phyloP scores from a whole-genome alignment of 2,797 vertebrate genomes.

The Yasuhikotakia modesta region DNA sequence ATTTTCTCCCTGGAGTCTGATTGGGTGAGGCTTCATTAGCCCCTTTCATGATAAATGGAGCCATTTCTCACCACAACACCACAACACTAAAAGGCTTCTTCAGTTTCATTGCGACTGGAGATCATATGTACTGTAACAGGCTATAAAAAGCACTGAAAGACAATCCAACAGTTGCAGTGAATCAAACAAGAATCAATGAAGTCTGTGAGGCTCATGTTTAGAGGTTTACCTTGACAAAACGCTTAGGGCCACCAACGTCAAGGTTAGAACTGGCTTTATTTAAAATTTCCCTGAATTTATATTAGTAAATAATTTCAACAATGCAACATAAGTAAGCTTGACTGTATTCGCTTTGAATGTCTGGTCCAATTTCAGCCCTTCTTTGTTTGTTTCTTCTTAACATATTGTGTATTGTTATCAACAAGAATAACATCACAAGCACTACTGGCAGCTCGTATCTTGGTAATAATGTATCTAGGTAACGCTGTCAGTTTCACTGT shows the following conservation, averaged over 20 bases:
- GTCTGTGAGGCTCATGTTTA: not conserved
- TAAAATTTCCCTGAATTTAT: not conserved
- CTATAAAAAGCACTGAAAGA: slow-evolving; percentile 23
- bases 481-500: too few relatives aligned
- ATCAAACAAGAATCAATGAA: slow-evolving; percentile 9
- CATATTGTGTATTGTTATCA: too few relatives aligned
- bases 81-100: not conserved
- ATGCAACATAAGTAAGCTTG: not conserved
- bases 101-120: slow-evolving; percentile 1
- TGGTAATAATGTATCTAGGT: too few relatives aligned
- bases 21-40: slow-evolving; percentile 32
- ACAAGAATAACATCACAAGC: too few relatives aligned
- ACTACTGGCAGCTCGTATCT: too few relatives aligned
- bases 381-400: too few relatives aligned
- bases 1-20: slow-evolving; percentile 15
- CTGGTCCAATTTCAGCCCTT: too few relatives aligned
- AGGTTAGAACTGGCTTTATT: not conserved
- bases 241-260: not conserved
- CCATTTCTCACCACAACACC: slow-evolving; percentile 1
- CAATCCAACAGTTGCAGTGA: not conserved
- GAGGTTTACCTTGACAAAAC: slow-evolving; percentile 16
- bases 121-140: slow-evolving; percentile 17
- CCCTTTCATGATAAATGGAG: slow-evolving; percentile 27
- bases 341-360: not conserved
- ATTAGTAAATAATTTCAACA: not conserved